These are phyloP conservation scores for Sesamia inferens DNA, from an alignment of 2,888 invertebrate species.

Conservation along the genomic window DNA sequence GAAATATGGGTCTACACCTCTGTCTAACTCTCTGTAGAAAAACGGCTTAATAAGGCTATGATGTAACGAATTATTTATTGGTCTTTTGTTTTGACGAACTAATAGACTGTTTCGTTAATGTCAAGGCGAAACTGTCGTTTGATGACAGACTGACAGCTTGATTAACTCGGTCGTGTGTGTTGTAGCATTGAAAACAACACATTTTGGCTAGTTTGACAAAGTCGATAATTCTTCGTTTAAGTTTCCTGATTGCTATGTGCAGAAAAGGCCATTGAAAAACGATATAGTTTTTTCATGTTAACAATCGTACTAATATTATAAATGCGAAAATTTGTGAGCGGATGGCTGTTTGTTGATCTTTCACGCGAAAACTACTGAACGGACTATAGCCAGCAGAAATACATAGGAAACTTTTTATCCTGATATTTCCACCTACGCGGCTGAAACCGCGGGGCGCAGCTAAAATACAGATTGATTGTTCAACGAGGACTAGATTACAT, in stretches of 20 bases:
- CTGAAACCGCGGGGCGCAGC: too few species aligned
- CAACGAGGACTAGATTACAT: neutral
- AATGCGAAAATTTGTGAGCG: too few species aligned
- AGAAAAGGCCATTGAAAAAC: neutral
- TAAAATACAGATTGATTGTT: too few species aligned
- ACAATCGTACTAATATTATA: too few species aligned
- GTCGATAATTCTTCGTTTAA: neutral
- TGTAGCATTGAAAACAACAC: conserved; percentile 24
- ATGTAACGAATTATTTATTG: neutral
- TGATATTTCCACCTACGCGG: too few species aligned
- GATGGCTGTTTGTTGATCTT: too few species aligned
- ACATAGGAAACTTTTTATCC: too few species aligned
- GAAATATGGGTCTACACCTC: neutral
- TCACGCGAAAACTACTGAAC: too few species aligned
- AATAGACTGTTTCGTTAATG: conserved; percentile 11
- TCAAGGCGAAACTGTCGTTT: conserved; percentile 42
- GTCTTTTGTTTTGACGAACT: conserved; percentile 8
- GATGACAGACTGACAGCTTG: conserved; percentile 25
- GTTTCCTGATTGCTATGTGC: neutral
- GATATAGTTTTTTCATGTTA: neutral
- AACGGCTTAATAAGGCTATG: neutral
- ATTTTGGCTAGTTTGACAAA: neutral
- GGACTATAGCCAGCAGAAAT: too few species aligned
- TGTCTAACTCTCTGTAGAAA: neutral
- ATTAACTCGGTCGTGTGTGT: conserved; percentile 13